Evolutionary conservation across 2,113 vertebrate genomes (phyloP).

Genomic region (Gorsachius goisagi): DNA sequence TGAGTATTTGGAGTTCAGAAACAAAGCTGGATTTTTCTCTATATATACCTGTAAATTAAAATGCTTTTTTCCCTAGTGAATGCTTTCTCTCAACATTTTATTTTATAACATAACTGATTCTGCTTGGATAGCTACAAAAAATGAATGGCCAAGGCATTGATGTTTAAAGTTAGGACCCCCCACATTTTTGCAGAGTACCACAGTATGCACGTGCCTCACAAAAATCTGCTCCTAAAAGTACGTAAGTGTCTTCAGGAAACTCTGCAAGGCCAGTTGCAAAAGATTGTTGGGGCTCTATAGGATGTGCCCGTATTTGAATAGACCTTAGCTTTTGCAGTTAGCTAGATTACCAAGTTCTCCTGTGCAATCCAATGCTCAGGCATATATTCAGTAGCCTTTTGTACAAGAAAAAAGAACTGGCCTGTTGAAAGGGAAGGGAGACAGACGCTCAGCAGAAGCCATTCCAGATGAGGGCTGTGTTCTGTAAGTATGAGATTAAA

Average conservation of each 20-base stretch:
- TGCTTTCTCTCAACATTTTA: background rate
- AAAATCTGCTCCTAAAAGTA: background rate
- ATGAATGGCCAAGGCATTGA: background rate
- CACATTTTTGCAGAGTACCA: background rate
- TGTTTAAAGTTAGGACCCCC: background rate
- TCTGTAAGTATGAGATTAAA: background rate
- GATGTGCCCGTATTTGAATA: background rate
- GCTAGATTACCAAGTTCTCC: background rate
- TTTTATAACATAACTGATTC: background rate
- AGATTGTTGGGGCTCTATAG: background rate
- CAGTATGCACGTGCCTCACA: background rate
- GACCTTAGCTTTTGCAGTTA: background rate
- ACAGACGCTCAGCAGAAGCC: background rate
- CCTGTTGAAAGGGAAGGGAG: background rate
- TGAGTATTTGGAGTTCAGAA: slow-evolving; percentile 45
- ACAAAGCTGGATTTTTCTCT: background rate
- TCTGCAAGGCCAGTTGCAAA: background rate
- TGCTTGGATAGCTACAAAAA: background rate
- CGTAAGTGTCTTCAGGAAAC: background rate
- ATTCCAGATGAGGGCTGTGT: background rate
- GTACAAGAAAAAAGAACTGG: background rate
- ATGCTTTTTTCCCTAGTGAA: background rate
- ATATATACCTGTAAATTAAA: slow-evolving; percentile 12
- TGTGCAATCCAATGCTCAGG: background rate
- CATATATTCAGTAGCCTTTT: background rate